Base-by-base conservation (phyloP, 2,797 vertebrate genomes). In the Protonibea diacanthus region DNA sequence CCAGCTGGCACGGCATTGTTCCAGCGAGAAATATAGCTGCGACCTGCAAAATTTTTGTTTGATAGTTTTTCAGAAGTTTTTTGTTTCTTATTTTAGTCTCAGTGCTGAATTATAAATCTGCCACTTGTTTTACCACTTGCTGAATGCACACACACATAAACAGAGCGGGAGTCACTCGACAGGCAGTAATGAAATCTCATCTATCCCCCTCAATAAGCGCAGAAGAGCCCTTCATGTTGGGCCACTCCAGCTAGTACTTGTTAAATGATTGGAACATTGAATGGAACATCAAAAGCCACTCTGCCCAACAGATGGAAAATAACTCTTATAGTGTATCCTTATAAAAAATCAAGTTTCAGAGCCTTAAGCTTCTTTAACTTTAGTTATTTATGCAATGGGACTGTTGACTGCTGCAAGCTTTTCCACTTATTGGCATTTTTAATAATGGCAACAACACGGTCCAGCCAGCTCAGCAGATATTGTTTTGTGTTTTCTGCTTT, bases 221-320 rank as follows among this genome's bases (percentile, higher is more conserved):
- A 65, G 80, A 67, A 87, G 86, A 84, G 90, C 76, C 82, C 81
- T 85, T 82, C 76, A 86, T 90, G 87, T 84, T 74, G 53, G 84
- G 68, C 73, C 73, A 89, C 88, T 85, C 71, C 61, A 80, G 81
- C 79, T 56, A 14, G 64, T 85, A 83, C 85, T 94, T 91, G 87
- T 88, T 84, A 89, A 93, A 94, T 89, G 89, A 92, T 90, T 87
- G 85, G 75, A 77, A 77, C 86, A 62, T 67, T 89, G 85, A 93
- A 91, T 79, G 63, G 51, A 89, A 88, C 88, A 87, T 91, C 84
- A 89, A 86, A 90, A 92, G 81, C 80, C 85, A 81, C 89, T 93
- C 82, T 81, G 62, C 65, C 75, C 82, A 87, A 55, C 88, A 76
- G 82, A 86, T 78, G 88, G 82, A 65, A 78, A 80, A 82, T 68